Base-by-base conservation (phyloP, 2,797 vertebrate species). In the Tragelaphus oryx region DNA sequence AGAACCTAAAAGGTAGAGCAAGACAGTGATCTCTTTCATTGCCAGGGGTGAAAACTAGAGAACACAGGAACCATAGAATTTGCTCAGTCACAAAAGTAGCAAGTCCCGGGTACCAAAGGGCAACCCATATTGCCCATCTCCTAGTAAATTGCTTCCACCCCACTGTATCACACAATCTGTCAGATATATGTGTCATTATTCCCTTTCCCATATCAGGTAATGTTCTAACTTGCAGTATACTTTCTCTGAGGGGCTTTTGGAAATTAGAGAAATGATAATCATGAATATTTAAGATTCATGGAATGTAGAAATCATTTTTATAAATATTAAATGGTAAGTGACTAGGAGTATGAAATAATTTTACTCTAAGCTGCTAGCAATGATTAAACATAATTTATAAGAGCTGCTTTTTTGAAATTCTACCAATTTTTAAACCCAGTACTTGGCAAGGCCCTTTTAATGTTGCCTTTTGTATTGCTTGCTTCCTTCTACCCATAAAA, bases 221-320 rank as follows among this genome's bases (percentile, higher is more conserved):
- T 82, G 92, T 79, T 86, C 68, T 87, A 82, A 52, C 26, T 93
- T 92, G 30, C 41, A 82, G 54, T 80, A 26, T 65, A 59, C 18
- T 59, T 87, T 60, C 54, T 89, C 50, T 92, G 28, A 89, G n/a
- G 33, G 6, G 12, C 16, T 84, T 26, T 79, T 92, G 28, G 55
- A 96, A 96, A 97, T 95, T 93, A 91, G 11, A 95, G 83, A 84
- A 96, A 95, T 91, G 65, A 95, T 81, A 86, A 85, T 93, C 59
- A 85, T 84, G 68, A 86, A 94, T 89, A 95, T 93, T 86, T 93
- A 95, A 87, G 30, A 28, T 93, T 96, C 50, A 89, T 84, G 62
- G 57, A 78, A 87, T 75, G 44, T 54, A 95, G 59, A 95, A 93
- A 82, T 91, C 26, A 71, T 41, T 26, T 54, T 95, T 93, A 95